Conservation (phyloP, 1,140 invertebrate species). For the Caenorhabditis remanei region DNA sequence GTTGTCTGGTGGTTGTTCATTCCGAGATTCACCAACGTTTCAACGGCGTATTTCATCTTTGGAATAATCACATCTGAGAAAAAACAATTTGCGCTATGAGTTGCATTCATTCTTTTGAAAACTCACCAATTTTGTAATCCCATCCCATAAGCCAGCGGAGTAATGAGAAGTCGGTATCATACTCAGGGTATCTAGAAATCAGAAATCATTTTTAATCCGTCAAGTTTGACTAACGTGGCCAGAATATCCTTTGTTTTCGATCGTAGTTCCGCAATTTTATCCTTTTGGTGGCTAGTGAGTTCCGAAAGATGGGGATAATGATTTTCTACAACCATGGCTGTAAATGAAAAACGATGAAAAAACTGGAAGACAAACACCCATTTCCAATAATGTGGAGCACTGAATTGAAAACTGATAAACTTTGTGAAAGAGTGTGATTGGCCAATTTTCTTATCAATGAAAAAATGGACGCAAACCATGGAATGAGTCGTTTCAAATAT, state of each 20-base stretch:
- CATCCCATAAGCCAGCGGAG: conserved; percentile 68
- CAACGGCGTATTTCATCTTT: conserved; percentile 56
- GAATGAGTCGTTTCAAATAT: background rate
- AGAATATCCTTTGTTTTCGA: conserved; percentile 41
- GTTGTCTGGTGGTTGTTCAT: conserved; percentile 56
- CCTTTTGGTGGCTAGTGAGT: conserved; percentile 56
- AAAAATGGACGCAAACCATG: background rate
- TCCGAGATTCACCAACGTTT: conserved; percentile 57
- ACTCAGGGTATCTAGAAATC: conserved; percentile 61
- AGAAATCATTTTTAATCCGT: background rate
- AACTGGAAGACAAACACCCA: conserved; percentile 15
- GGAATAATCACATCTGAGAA: conserved; percentile 60
- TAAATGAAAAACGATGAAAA: background rate
- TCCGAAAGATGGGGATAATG: conserved; percentile 57
- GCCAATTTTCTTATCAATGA: background rate
- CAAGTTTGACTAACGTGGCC: background rate
- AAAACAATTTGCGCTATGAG: background rate
- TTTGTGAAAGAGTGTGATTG: conserved; percentile 1
- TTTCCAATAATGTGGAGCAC: conserved; percentile 11
- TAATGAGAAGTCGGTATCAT: conserved; percentile 63
- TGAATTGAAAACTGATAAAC: conserved; percentile 17
- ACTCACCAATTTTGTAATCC: conserved; percentile 67
- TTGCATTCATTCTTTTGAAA: background rate
- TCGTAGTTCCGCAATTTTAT: conserved; percentile 63
- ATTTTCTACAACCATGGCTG: conserved; percentile 54